phyloP scores from a whole-genome alignment of 2,888 invertebrate species.

The Epiperipatus broadwayi region DNA sequence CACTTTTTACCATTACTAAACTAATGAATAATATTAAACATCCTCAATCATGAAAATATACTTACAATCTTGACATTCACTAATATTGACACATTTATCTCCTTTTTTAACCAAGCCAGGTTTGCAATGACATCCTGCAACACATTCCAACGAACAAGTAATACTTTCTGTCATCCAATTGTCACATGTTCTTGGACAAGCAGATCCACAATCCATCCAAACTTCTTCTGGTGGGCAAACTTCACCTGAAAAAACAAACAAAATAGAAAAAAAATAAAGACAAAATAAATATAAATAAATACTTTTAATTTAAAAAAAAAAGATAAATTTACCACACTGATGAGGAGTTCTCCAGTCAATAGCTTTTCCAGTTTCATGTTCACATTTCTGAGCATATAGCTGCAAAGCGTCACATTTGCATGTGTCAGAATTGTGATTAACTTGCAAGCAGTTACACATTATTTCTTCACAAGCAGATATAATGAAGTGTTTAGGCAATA shows the following conservation, averaged over 20 bases:
- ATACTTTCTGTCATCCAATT: too few species aligned
- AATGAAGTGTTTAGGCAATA: too few species aligned
- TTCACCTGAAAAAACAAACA: conserved; percentile 35
- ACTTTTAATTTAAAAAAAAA: too few species aligned
- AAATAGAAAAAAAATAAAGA: too few species aligned
- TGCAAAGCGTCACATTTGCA: conserved; percentile 50
- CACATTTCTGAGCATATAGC: conserved; percentile 50
- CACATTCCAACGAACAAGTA: too few species aligned
- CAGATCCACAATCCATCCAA: too few species aligned
- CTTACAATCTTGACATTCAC: conserved; percentile 54
- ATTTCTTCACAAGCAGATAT: too few species aligned
- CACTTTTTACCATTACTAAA: too few species aligned
- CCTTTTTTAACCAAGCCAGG: conserved; percentile 45
- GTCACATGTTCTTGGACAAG: conserved; percentile 56
- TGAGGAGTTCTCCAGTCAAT: conserved; percentile 29
- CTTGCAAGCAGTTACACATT: too few species aligned
- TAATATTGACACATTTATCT: conserved; percentile 45
- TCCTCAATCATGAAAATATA: too few species aligned
- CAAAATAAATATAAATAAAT: not conserved
- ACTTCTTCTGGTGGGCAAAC: conserved; percentile 52
- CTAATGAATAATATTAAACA: too few species aligned
- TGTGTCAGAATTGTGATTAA: too few species aligned
- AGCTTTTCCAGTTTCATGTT: conserved; percentile 43
- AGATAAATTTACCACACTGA: conserved; percentile 20
- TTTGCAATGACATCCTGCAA: conserved; percentile 67